Evolutionary conservation across 2,113 vertebrate genomes (phyloP).

Genomic region (Laticauda colubrina): DNA sequence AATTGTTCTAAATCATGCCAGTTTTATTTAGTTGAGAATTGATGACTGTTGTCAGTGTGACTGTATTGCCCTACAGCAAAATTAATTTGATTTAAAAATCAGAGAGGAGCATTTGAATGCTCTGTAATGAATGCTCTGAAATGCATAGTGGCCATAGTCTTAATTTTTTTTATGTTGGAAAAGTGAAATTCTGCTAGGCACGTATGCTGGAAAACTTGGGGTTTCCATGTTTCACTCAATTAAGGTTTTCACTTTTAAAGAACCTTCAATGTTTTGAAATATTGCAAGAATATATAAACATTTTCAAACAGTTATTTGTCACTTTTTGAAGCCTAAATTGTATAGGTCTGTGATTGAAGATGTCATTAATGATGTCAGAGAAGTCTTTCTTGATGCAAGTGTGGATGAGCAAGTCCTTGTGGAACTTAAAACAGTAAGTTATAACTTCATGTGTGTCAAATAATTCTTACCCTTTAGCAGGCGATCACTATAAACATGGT

Average conservation of each 20-base stretch:
- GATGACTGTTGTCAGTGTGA: not conserved
- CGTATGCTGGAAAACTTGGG: not conserved
- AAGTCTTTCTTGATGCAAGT: slow-evolving; percentile 97
- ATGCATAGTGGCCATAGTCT: not conserved
- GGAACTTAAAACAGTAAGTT: slow-evolving; percentile 94
- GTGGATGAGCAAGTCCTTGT: slow-evolving; percentile 96
- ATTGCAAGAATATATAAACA: not conserved
- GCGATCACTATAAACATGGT: not conserved
- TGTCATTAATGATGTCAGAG: slow-evolving; percentile 95
- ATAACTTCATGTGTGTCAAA: not conserved
- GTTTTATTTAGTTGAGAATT: not conserved
- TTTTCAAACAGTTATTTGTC: not conserved
- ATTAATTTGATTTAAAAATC: not conserved
- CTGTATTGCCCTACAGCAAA: not conserved
- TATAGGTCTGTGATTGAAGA: slow-evolving; percentile 97
- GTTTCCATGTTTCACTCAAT: not conserved
- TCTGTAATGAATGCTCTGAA: not conserved
- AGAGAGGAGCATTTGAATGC: not conserved
- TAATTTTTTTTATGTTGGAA: not conserved
- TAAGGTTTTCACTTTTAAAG: not conserved
- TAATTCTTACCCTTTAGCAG: not conserved
- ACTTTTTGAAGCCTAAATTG: slow-evolving; percentile 85
- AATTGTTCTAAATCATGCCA: not conserved
- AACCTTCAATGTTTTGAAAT: not conserved
- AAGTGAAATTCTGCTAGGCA: not conserved